Conservation (phyloP, 2,113 vertebrate species). For the Protobothrops mucrosquamatus region DNA sequence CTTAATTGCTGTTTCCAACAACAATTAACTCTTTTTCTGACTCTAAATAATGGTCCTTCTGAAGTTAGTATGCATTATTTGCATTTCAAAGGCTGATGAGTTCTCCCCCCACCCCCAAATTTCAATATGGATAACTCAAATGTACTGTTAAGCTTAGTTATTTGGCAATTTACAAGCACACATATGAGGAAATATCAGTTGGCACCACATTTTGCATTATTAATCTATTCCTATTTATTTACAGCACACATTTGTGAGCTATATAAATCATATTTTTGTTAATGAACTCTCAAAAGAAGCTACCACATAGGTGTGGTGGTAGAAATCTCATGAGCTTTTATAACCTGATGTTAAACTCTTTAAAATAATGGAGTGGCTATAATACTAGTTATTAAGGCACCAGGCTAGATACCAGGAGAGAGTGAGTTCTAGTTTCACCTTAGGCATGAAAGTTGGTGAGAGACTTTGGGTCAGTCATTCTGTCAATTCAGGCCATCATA, state of each 20-base stretch:
- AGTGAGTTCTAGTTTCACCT: background rate
- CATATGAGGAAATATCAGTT: background rate
- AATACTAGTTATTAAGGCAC: background rate
- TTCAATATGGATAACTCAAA: background rate
- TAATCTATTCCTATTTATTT: background rate
- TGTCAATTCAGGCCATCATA: background rate
- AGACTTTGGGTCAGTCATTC: background rate
- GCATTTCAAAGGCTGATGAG: background rate
- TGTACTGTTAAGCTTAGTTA: background rate
- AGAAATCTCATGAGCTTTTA: background rate
- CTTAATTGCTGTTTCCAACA: background rate
- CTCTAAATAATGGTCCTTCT: background rate
- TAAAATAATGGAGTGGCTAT: background rate
- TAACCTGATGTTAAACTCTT: background rate
- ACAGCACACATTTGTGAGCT: background rate
- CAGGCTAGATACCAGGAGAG: background rate
- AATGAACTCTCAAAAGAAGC: background rate
- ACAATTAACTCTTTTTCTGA: background rate
- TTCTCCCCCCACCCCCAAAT: background rate
- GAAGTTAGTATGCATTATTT: background rate
- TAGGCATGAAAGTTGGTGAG: background rate
- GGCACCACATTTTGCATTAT: background rate
- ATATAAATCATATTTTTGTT: background rate
- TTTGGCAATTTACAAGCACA: background rate
- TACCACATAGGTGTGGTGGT: background rate